These are phyloP conservation scores for Drosophila arawakana DNA, from an alignment of 1,140 invertebrate genomes.

Conservation along the genomic window DNA sequence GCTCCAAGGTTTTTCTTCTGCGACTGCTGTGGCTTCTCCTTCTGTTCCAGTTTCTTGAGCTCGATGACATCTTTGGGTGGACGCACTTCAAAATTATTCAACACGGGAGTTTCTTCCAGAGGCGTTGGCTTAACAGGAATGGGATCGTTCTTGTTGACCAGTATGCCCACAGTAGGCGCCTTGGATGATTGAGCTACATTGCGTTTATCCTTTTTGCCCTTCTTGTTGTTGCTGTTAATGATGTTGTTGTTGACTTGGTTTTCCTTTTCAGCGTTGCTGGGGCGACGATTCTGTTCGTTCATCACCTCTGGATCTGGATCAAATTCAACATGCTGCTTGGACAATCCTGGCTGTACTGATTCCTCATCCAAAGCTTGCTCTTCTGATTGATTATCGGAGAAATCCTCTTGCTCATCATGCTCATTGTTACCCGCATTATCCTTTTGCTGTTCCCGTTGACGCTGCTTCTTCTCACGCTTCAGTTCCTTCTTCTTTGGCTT, in stretches of 20 bases:
- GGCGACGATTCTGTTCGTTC: conserved; percentile 67
- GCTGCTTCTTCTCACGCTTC: conserved; percentile 79
- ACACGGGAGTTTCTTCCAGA: conserved; percentile 67
- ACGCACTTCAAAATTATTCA: conserved; percentile 91
- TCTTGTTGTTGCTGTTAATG: conserved; percentile 41
- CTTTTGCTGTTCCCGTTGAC: conserved; percentile 67
- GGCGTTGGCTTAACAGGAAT: conserved; percentile 74
- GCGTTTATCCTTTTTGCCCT: conserved; percentile 85
- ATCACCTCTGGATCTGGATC: conserved; percentile 82
- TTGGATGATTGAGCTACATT: conserved; percentile 44
- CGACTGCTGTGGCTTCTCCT: conserved; percentile 64
- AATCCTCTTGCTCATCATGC: conserved; percentile 72
- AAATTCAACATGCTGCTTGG: conserved; percentile 84
- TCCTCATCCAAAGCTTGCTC: conserved; percentile 66
- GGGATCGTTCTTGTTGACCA: conserved; percentile 88
- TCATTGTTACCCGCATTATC: conserved; percentile 63
- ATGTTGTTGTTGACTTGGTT: conserved; percentile 50
- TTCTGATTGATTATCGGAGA: conserved; percentile 77
- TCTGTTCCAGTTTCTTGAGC: conserved; percentile 85
- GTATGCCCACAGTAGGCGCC: conserved; percentile 83
- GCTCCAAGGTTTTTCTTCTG: conserved; percentile 84
- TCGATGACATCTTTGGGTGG: conserved; percentile 93
- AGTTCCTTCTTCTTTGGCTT: conserved; percentile 78
- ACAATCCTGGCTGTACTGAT: conserved; percentile 54
- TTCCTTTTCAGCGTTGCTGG: conserved; percentile 70